Evolutionary conservation across 1,140 invertebrate genomes (phyloP), one percentile per base, ranked within the genome.

Genomic region (Conus ventricosus): DNA sequence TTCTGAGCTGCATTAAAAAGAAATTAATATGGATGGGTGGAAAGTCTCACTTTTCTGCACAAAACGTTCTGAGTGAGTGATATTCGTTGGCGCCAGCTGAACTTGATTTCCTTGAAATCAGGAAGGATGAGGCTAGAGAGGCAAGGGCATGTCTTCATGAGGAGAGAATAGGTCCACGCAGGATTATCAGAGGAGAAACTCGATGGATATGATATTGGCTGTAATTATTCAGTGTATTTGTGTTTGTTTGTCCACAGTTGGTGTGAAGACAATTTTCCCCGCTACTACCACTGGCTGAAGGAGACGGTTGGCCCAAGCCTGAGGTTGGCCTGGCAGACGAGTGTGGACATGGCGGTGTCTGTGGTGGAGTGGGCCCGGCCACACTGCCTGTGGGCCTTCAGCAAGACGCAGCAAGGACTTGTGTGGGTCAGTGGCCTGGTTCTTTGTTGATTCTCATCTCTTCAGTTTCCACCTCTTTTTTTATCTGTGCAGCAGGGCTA

Each of bases 201-300:
- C 39, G 39, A 39, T 39, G 39, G 39, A 39, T 39, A 39, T 39
- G 39, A 39, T 39, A 39, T 39, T 39, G 39, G 39, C 39, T 39
- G 0, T 39, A 39, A 39, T 39, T 39, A 39, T 39, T 39, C 39
- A 39, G 3, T 39, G 39, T 39, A 39, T 60, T 8, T 60, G 57
- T 60, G 8, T 8, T 1, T 8, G 15, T 60, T 60, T 17, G 20
- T 54, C 23, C 76, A 54, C 81, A 94, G 94, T 11, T 94, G 93
- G 93, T 80, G 93, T 53, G 90, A 91, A 76, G 90, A 90, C 17
- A 94, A 94, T 82, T 90, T 91, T 23, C 92, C 93, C 76, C 76
- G 92, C 25, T 94, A 92, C 87, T 92, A 89, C 86, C 88, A 86
- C 67, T 90, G 91, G 78, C 81, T 91, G 10, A 60, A 82, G 4